Base-by-base conservation (phyloP, 2,888 invertebrate species). In the Cerceris rybyensis region DNA sequence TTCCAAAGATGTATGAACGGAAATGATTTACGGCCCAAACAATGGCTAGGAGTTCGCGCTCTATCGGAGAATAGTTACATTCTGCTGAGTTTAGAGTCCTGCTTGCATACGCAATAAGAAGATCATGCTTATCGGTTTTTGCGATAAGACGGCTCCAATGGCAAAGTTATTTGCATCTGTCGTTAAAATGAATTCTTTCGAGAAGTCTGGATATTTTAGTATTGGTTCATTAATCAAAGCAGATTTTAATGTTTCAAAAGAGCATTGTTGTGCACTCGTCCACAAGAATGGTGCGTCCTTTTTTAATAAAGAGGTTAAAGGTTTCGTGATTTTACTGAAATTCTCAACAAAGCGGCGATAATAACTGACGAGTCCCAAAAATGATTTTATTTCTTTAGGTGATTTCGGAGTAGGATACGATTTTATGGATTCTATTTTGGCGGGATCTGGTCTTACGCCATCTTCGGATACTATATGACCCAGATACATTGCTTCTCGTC, bases 11-110 rank as follows among this genome's bases (percentile, higher is more conserved):
- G 68, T 92, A 92, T 5, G 91, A 90, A 46, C 91, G 28, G 75
- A 91, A 93, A 73, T 91, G 83, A 80, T 90, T 88, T 0, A 81
- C 74, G 8, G 80, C 82, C 88, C 89, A 92, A 6, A 92, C 83
- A 8, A 93, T 90, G 0, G 90, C 89, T 63, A 92, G 66, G 2
- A 91, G 70, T 85, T 92, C 92, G 58, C 86, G 86, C 83, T 93
- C 91, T 0, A 83, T 92, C 0, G 90, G 90, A 2, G 82, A 81
- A 72, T 92, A 92, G 61, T 91, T 92, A 7, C 42, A 49, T 86
- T 92, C 90, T 0, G 87, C 82, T 71, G 84, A 81, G 70, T 88
- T 91, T 41, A 90, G 69, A 0, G 89, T 89, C 74, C 91, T 65
- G 41, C 86, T 86, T 5, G 89, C 88, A 73, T 90, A 93, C 13